A percentile compares a stretch with the other conserved stretches of the same genome.
phyloP scores from a whole-genome alignment of 2,113 vertebrate genomes.

The Otis tarda region DNA sequence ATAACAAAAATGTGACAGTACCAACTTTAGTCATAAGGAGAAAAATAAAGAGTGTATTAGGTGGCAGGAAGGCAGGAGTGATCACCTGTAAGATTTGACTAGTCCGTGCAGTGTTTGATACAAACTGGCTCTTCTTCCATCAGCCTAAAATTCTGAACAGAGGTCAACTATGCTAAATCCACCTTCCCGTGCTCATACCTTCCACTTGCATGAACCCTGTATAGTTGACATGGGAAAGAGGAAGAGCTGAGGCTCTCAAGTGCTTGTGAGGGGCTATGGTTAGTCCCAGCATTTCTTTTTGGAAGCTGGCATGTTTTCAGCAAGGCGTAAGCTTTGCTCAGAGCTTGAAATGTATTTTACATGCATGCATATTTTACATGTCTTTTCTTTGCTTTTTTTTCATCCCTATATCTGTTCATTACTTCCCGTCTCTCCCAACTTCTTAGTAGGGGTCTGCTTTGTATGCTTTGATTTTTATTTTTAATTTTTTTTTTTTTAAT shows the following conservation, averaged over 20 bases:
- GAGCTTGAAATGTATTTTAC: not conserved
- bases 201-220: not conserved
- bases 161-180: not conserved
- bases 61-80: not conserved
- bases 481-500: not conserved
- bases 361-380: not conserved
- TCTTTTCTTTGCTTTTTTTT: not conserved
- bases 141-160: not conserved
- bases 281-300: not conserved
- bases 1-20: not conserved
- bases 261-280: not conserved
- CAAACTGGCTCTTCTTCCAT: not conserved
- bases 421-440: not conserved
- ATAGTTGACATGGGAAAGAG: not conserved
- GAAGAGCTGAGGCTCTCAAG: not conserved
- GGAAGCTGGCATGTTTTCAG: not conserved
- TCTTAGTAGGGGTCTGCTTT: not conserved
- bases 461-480: not conserved
- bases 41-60: not conserved
- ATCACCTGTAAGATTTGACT: not conserved
- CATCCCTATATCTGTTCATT: not conserved
- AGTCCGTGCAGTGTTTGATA: rapidly evolving
- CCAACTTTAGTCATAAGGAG: not conserved
- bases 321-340: not conserved
- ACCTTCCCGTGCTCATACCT: not conserved